Conservation (phyloP, 2,797 vertebrate genomes). For the Cetoscarus ocellatus region DNA sequence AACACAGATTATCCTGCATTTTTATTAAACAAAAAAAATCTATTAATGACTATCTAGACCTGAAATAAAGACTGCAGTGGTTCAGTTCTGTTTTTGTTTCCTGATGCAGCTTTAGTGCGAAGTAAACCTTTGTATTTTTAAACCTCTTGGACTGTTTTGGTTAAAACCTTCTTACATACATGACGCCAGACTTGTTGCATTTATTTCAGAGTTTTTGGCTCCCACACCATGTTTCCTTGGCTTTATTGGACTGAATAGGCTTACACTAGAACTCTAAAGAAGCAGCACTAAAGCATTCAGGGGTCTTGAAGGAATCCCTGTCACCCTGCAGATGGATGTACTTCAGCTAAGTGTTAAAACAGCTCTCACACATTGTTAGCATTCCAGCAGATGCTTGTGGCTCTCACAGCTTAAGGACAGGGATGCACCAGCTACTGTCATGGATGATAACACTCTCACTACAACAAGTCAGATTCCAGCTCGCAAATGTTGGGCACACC, state of each 20-base stretch:
- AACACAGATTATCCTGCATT: neutral
- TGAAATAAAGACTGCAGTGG: too few species aligned
- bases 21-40: neutral
- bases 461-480: neutral
- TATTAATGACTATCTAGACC: neutral
- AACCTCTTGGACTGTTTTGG: neutral
- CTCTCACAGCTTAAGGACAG: slow-evolving; percentile 8
- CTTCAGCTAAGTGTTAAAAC: slow-evolving; percentile 31
- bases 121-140: neutral
- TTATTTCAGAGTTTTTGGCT: neutral
- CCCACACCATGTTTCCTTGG: neutral
- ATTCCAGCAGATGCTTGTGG: slow-evolving; percentile 42
- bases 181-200: neutral
- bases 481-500: slow-evolving; percentile 12
- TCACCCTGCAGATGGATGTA: slow-evolving; percentile 12
- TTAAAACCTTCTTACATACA: neutral
- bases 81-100: too few species aligned
- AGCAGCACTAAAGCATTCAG: neutral
- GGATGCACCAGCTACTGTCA: neutral
- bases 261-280: neutral
- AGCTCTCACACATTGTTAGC: slow-evolving; percentile 40
- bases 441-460: neutral
- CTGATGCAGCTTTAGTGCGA: neutral
- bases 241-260: neutral
- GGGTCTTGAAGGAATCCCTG: slow-evolving; percentile 1